Evolutionary conservation across 2,113 vertebrate species (phyloP).

Genomic region (Pantherophis guttatus): DNA sequence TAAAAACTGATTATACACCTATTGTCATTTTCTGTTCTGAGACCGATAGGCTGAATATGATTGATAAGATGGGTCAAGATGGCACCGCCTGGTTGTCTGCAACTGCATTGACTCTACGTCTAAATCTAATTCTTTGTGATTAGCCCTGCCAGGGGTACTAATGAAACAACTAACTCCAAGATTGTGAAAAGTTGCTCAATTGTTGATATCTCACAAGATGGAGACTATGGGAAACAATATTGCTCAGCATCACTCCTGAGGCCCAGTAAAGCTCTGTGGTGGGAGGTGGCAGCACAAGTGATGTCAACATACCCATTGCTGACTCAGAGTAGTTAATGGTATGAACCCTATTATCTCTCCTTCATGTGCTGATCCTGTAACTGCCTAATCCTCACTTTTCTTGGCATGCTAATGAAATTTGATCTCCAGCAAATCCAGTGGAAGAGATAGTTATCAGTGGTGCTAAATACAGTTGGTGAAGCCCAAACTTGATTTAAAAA

Average conservation of each 20-base stretch:
- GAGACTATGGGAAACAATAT: neutral
- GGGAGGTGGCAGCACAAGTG: neutral
- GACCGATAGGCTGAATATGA: neutral
- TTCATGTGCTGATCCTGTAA: neutral
- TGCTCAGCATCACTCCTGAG: neutral
- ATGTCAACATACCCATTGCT: neutral
- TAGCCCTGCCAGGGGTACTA: neutral
- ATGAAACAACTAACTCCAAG: neutral
- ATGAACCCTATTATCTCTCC: neutral
- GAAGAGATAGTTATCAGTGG: neutral
- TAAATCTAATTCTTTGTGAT: neutral
- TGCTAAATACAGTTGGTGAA: neutral
- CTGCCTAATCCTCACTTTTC: neutral
- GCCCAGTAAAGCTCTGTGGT: neutral
- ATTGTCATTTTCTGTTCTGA: neutral
- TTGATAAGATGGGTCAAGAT: no score
- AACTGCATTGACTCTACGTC: no score
- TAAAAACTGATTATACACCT: neutral
- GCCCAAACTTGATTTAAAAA: neutral
- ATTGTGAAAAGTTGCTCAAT: neutral
- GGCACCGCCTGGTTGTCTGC: no score
- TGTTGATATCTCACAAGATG: neutral
- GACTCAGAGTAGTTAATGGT: neutral
- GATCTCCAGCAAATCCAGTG: neutral
- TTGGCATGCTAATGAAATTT: neutral